Percentiles rank a stretch among this genome's conserved stretches.
phyloP scores from a whole-genome alignment of 2,797 vertebrate species.

The Sebastes hubbsi region DNA sequence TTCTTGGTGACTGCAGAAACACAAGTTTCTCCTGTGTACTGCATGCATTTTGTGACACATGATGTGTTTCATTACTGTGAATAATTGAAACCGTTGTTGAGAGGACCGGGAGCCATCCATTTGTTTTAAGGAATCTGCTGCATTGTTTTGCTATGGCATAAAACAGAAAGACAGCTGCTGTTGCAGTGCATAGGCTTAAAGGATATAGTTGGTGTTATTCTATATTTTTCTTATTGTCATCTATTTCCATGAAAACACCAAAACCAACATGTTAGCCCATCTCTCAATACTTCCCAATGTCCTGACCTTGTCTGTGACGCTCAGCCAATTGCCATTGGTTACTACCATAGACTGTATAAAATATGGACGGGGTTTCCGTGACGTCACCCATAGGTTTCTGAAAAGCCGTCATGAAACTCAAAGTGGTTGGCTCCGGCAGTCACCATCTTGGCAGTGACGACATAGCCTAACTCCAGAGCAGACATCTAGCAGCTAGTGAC shows the following conservation, averaged over 20 bases:
- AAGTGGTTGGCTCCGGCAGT: too few species aligned
- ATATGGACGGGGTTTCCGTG: too few species aligned
- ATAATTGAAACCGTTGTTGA: background rate
- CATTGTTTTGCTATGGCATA: background rate
- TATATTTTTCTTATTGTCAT: background rate
- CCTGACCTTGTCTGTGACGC: background rate
- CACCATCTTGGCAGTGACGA: too few species aligned
- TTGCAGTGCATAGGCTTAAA: background rate
- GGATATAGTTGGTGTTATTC: background rate
- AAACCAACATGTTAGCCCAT: background rate
- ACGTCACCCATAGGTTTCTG: too few species aligned
- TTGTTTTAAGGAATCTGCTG: background rate
- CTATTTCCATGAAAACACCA: background rate
- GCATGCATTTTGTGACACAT: constrained; percentile 1
- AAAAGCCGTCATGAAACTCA: too few species aligned
- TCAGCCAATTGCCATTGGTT: too few species aligned
- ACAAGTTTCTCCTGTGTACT: background rate
- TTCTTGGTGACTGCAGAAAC: background rate
- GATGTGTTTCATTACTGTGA: background rate
- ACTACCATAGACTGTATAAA: too few species aligned
- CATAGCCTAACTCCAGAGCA: too few species aligned
- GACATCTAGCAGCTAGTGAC: too few species aligned
- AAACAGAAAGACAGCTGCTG: background rate
- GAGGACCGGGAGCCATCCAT: background rate
- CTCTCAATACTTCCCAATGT: background rate